Conservation (phyloP, 1,140 invertebrate species). For the Ridgeia piscesae region DNA sequence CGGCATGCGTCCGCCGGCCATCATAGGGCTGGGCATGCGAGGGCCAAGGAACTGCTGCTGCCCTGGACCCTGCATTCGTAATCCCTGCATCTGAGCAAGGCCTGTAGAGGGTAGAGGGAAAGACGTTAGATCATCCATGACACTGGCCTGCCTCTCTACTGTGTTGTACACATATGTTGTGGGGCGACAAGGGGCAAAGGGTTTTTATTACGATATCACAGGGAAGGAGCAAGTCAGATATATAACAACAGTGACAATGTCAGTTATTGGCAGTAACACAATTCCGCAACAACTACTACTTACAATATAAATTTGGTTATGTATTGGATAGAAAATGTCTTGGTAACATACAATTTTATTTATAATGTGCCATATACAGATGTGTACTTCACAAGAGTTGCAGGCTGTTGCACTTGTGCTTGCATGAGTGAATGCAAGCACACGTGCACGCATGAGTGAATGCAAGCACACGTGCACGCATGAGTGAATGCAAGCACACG, state of each 20-base stretch:
- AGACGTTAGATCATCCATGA: background rate
- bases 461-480: too few species aligned
- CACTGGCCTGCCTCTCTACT: background rate
- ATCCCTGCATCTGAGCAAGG: conserved; percentile 6
- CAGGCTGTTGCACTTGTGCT: background rate
- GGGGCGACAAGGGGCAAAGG: background rate
- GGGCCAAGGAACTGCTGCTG: conserved; percentile 3
- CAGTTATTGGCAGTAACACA: background rate
- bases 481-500: too few species aligned
- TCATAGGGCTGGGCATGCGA: background rate
- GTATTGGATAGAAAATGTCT: background rate
- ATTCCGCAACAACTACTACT: background rate
- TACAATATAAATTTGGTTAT: background rate
- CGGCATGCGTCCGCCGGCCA: background rate
- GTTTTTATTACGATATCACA: too few species aligned
- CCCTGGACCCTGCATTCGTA: background rate
- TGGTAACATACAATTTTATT: background rate
- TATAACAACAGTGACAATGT: background rate
- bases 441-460: too few species aligned
- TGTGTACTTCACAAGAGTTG: background rate
- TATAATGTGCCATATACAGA: background rate
- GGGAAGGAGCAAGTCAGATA: too few species aligned
- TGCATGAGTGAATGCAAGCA: background rate
- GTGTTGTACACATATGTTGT: background rate
- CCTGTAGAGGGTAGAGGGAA: background rate